These are phyloP conservation scores for Macquaria ambigua DNA, from an alignment of 2,113 vertebrate genomes.

Conservation along the genomic window DNA sequence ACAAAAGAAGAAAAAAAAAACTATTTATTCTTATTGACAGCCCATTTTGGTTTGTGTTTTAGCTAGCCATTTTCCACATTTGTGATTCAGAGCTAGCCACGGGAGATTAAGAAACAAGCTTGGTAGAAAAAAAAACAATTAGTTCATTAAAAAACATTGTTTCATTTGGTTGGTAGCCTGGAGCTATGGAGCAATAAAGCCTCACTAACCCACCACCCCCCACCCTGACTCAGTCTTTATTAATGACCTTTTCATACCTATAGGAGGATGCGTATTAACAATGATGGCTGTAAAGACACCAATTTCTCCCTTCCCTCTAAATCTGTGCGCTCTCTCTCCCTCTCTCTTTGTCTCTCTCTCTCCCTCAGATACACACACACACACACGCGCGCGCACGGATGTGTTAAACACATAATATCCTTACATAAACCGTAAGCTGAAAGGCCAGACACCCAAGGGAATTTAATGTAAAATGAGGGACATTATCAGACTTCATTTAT, in stretches of 20 bases:
- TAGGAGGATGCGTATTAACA: conserved; percentile 47
- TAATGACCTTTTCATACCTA: conserved; percentile 69
- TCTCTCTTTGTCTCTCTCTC: not conserved
- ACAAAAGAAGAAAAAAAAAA: not conserved
- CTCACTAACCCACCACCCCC: conserved; percentile 25
- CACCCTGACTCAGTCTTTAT: conserved; percentile 58
- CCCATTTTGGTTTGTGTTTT: conserved; percentile 9
- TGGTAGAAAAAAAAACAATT: conserved; percentile 59
- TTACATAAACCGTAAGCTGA: conserved; percentile 60
- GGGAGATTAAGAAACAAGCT: conserved; percentile 45
- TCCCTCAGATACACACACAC: not conserved
- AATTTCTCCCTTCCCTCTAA: conserved; percentile 29
- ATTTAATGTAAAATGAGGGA: conserved; percentile 61
- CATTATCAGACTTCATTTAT: conserved; percentile 75
- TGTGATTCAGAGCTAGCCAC: conserved; percentile 34
- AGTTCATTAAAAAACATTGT: conserved; percentile 75
- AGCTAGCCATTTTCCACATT: conserved; percentile 20
- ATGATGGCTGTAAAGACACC: conserved; percentile 45
- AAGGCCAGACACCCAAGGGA: conserved; percentile 62
- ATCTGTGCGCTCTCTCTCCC: not conserved
- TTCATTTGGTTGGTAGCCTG: conserved; percentile 65
- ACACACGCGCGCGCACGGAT: conserved; percentile 13
- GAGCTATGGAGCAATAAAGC: conserved; percentile 65
- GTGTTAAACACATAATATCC: conserved; percentile 63
- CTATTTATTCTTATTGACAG: not conserved